phyloP scores from a whole-genome alignment of 2,113 vertebrate species.

The Sarotherodon lohbergeri region DNA sequence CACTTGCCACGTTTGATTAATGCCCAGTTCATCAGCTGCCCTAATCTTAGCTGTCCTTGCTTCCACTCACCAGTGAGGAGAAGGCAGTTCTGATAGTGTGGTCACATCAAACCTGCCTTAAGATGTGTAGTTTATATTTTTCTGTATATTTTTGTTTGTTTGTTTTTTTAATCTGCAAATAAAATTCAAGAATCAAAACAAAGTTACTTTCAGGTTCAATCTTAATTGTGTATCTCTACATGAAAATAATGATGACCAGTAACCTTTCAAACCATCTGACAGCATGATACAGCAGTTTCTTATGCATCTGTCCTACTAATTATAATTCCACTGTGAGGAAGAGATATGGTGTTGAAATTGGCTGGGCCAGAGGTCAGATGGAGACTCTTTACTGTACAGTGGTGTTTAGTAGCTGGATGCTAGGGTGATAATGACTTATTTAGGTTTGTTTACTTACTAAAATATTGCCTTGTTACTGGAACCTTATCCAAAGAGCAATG shows the following conservation, averaged over 20 bases:
- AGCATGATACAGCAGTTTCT: constrained; percentile 22
- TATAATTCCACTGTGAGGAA: constrained; percentile 33
- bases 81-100: neutral
- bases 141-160: neutral
- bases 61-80: neutral
- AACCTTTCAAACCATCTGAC: constrained; percentile 44
- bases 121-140: neutral
- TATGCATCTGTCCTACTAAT: constrained; percentile 49
- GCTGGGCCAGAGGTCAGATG: constrained; percentile 2
- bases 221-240: neutral
- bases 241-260: constrained; percentile 13
- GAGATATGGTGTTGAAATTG: constrained; percentile 28
- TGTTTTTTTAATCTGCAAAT: neutral
- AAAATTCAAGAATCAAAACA: neutral
- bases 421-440: neutral
- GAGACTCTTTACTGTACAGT: neutral
- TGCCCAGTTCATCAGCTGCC: neutral
- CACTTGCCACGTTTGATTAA: neutral
- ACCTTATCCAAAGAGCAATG: neutral
- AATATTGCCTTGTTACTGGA: neutral
- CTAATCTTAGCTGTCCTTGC: neutral
- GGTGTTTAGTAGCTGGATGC: neutral
- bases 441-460: constrained; percentile 13
- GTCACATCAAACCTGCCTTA: neutral
- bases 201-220: neutral